phyloP scores from a whole-genome alignment of 2,113 vertebrate species.

The Calidris pygmaea region DNA sequence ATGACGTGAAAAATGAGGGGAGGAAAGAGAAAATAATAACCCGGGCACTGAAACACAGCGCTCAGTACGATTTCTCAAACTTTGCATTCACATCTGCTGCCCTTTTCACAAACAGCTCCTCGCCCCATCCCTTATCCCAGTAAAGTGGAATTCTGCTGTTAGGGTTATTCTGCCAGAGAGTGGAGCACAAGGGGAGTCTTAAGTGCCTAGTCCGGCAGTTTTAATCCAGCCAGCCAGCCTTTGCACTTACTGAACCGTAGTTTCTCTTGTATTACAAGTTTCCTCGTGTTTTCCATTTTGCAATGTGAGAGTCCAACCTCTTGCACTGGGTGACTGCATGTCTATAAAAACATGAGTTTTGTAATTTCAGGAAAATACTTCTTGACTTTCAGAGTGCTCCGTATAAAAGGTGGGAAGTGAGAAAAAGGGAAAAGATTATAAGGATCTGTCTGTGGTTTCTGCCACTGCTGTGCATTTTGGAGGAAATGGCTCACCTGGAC shows the following conservation, averaged over 20 bases:
- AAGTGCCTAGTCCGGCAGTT: not conserved
- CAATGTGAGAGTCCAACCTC: not conserved
- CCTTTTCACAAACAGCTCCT: not conserved
- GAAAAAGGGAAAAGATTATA: not conserved
- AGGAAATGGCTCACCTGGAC: constrained; percentile 8
- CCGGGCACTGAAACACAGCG: not conserved
- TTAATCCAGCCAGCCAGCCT: not conserved
- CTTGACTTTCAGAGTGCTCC: not conserved
- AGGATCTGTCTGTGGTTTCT: constrained; percentile 10
- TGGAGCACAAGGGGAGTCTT: not conserved
- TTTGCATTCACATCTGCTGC: not conserved
- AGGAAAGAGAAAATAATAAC: not conserved
- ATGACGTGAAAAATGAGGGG: constrained; percentile 36
- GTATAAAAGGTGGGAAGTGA: not conserved
- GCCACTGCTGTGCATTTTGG: not conserved
- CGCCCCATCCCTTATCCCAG: not conserved
- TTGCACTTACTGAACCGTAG: not conserved
- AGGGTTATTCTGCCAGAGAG: not conserved
- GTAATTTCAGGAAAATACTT: not conserved
- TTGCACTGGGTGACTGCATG: not conserved
- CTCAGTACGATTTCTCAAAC: not conserved
- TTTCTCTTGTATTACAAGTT: not conserved
- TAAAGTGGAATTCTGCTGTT: not conserved
- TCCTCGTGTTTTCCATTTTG: not conserved
- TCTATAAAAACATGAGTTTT: not conserved